Percentiles rank a stretch among this genome's conserved stretches.
These are phyloP conservation scores for Lobophora halterata DNA, from an alignment of 2,888 invertebrate genomes.

Conservation along the genomic window DNA sequence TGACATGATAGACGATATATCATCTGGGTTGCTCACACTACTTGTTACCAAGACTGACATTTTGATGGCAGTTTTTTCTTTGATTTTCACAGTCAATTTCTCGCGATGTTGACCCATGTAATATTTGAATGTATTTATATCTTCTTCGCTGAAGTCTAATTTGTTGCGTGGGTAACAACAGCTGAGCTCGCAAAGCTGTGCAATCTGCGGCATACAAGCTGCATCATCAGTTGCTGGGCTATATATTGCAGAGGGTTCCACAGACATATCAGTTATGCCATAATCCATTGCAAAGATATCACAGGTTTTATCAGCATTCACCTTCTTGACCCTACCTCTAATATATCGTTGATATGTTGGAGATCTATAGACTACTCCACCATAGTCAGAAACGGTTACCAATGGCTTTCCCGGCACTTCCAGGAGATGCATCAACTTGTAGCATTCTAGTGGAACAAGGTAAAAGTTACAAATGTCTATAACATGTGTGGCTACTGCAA, in stretches of 20 bases:
- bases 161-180: constrained; percentile 8
- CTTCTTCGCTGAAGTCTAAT: not conserved
- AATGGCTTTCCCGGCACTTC: constrained; percentile 6
- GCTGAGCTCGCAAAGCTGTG: constrained; percentile 8
- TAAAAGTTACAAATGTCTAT: constrained; percentile 9
- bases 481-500: constrained; percentile 8
- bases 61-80: constrained; percentile 1
- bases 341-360: not conserved
- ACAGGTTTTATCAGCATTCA: constrained; percentile 1
- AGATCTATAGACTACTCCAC: constrained; percentile 4
- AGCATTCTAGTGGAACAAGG: constrained; percentile 6
- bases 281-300: constrained; percentile 11
- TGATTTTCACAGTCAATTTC: constrained; percentile 1
- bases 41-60: constrained; percentile 12
- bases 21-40: constrained; percentile 9
- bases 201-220: constrained; percentile 3
- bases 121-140: constrained; percentile 3
- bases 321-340: constrained; percentile 1
- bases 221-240: not conserved
- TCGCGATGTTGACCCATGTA: constrained; percentile 10
- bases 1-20: constrained; percentile 4
- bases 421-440: not conserved
- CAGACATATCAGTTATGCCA: constrained; percentile 2
- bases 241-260: not conserved
- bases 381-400: not conserved